A percentile compares a stretch with the other conserved stretches of the same genome.
phyloP scores from a whole-genome alignment of 2,888 invertebrate species.

The Leptopilina syphax region DNA sequence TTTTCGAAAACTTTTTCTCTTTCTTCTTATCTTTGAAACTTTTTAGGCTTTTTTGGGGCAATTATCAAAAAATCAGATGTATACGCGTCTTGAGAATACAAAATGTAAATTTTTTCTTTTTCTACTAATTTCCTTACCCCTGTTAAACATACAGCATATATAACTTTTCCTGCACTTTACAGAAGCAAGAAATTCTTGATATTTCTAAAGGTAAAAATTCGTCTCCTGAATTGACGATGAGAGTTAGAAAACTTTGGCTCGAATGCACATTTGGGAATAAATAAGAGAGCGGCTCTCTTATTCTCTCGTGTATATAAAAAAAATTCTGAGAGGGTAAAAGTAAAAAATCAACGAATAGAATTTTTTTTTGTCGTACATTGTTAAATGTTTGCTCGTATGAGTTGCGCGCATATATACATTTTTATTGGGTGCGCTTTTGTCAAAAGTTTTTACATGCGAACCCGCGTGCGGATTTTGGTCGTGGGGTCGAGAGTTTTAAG shows the following conservation, averaged over 20 bases:
- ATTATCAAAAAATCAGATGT: too few relatives aligned
- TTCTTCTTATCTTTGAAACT: too few relatives aligned
- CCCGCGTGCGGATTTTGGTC: background rate
- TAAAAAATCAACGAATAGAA: constrained; percentile 11
- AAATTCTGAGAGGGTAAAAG: background rate
- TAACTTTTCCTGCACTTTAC: background rate
- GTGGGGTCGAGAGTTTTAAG: constrained; percentile 17
- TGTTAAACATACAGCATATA: too few relatives aligned
- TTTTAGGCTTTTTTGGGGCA: too few relatives aligned
- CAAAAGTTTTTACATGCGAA: constrained; percentile 21
- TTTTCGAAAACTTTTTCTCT: too few relatives aligned
- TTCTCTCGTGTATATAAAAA: background rate
- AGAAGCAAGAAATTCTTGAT: background rate
- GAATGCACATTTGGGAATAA: constrained; percentile 36
- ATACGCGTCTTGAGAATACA: too few relatives aligned
- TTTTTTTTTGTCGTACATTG: constrained; percentile 22
- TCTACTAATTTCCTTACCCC: too few relatives aligned
- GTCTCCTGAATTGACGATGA: background rate
- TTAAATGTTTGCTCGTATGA: constrained; percentile 35
- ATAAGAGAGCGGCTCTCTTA: constrained; percentile 7
- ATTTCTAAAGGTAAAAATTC: background rate
- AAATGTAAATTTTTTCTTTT: too few relatives aligned
- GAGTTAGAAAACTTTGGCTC: constrained; percentile 11
- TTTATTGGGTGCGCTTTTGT: constrained; percentile 30
- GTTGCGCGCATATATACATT: background rate